Conservation (phyloP, 2,888 invertebrate species). For the Tyria jacobaeae region DNA sequence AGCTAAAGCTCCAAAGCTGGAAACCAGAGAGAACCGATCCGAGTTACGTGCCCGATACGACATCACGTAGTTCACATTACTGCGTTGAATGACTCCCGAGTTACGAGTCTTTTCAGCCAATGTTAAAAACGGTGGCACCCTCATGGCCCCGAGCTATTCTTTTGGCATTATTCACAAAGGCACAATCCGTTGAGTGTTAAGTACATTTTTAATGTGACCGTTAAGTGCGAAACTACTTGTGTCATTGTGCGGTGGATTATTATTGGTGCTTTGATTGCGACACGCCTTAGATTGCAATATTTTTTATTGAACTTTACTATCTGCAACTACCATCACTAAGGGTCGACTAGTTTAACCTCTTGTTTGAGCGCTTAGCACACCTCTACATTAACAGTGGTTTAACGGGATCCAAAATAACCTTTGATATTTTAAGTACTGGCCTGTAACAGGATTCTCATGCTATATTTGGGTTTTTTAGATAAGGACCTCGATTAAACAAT, state of each 20-base stretch:
- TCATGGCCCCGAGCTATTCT: constrained; percentile 71
- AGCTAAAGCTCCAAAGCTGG: constrained; percentile 51
- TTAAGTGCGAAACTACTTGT: constrained; percentile 67
- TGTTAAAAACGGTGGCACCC: constrained; percentile 69
- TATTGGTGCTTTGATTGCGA: constrained; percentile 55
- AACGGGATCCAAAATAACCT: no score
- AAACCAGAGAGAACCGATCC: constrained; percentile 56
- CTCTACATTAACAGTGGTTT: no score
- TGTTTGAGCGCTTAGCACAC: no score
- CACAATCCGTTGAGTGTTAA: constrained; percentile 70
- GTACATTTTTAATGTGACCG: constrained; percentile 70
- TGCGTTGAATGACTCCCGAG: constrained; percentile 69
- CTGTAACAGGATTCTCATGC: no score
- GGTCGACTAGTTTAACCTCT: not conserved
- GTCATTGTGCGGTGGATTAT: constrained; percentile 68
- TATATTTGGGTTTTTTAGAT: no score
- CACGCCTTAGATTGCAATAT: constrained; percentile 12
- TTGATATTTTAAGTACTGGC: no score
- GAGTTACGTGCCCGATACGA: constrained; percentile 54
- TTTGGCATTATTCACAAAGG: constrained; percentile 73
- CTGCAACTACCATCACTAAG: not conserved
- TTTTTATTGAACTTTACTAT: not conserved
- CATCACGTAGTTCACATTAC: constrained; percentile 63
- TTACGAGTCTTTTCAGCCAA: constrained; percentile 73
- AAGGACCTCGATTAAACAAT: no score